Base-by-base conservation (phyloP, 1,140 invertebrate species). In the Riptortus pedestris region DNA sequence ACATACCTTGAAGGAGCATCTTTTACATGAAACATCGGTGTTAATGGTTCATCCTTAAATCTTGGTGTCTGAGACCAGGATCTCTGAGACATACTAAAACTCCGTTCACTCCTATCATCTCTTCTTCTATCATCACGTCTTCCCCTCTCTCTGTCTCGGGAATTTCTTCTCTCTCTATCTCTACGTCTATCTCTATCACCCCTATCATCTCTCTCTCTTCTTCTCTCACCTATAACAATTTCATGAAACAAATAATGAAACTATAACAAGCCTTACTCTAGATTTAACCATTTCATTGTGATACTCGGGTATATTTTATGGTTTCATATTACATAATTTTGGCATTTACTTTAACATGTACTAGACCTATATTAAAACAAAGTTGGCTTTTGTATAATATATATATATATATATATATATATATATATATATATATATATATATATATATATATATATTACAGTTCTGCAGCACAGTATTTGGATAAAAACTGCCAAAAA, bases 11-110 rank as follows among this genome's bases (percentile, higher is more conserved):
- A 85, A 2, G 85, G 82, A 27, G 83, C 78, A 77, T 88, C 85
- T 75, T 85, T 79, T 0, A 79, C 75, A 73, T 81, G 81, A 28
- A 86, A 74, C 69, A 82, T 73, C 14, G 93, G 92, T 22, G 91
- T 96, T 66, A 80, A 79, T 1, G 91, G 89, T 74, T 92, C 90
- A 77, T 88, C 86, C 71, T 79, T 83, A 71, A 86, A 87, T 27
- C 81, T 68, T 16, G 55, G 63, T 62, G 62, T 62, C 63, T 55
- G 47, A 1, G 29, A 64, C 62, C 47, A 60, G 14, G 28, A 60
- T 29, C 69, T 71, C 38, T 68, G 61, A 26, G 59, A 62, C 9
- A 65, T 12, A 62, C 71, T 69, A 26, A 76, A 72, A 45, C 74
- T 70, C 33, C 72, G 68, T 47, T 66, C 48, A 47, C 68, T 65